These are phyloP conservation scores for Myiotriccus ornatus DNA, from an alignment of 2,797 vertebrate species.

Conservation along the genomic window DNA sequence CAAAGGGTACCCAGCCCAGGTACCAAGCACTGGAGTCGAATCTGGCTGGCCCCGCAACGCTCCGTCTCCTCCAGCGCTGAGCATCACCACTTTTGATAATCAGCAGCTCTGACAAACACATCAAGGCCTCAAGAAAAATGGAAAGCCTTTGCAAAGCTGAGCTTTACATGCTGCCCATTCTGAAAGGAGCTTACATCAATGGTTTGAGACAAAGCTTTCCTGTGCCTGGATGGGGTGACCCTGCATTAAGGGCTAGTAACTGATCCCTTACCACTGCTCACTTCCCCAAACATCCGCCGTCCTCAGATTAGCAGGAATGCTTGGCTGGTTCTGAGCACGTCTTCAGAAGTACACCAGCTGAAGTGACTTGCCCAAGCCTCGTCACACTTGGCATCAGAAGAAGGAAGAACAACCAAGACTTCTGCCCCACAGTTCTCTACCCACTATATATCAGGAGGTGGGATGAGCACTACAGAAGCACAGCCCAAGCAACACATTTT, in stretches of 20 bases:
- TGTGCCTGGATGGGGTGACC: background rate
- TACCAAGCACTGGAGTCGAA: background rate
- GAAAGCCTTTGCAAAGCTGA: background rate
- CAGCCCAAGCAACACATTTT: background rate
- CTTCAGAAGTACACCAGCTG: background rate
- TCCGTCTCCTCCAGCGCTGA: background rate
- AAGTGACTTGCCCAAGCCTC: background rate
- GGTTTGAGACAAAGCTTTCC: background rate
- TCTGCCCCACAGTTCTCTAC: background rate
- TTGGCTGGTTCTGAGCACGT: background rate
- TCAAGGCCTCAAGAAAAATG: background rate
- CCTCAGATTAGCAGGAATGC: background rate
- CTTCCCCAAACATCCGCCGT: background rate
- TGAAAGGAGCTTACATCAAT: background rate
- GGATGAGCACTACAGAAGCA: background rate
- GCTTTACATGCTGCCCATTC: background rate
- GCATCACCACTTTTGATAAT: background rate
- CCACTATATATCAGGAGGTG: background rate
- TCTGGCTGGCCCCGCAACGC: background rate
- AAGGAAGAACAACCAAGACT: background rate
- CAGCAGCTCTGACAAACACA: background rate
- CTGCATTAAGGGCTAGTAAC: background rate
- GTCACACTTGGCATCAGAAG: background rate
- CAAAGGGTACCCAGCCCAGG: background rate
- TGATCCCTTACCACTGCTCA: background rate